phyloP scores from a whole-genome alignment of 2,888 invertebrate species.

The Celastrina argiolus region DNA sequence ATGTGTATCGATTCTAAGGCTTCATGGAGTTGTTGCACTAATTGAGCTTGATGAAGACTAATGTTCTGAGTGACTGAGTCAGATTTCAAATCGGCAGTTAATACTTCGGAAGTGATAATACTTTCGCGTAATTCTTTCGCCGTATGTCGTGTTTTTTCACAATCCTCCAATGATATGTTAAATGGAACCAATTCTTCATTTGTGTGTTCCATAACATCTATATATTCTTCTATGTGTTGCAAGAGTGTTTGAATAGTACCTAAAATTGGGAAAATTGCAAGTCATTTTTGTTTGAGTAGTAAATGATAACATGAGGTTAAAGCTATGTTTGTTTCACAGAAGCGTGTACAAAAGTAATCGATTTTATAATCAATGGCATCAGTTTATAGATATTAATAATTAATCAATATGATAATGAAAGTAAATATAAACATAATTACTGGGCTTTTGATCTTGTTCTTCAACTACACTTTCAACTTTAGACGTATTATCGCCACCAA shows the following conservation, averaged over 20 bases:
- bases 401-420: background rate
- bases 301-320: background rate
- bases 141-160: constrained; percentile 39
- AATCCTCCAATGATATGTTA: constrained; percentile 47
- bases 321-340: background rate
- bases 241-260: constrained; percentile 41
- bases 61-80: constrained; percentile 29
- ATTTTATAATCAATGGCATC: background rate
- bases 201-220: constrained; percentile 55
- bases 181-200: constrained; percentile 49
- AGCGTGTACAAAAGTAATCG: background rate
- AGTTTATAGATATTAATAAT: background rate
- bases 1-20: constrained; percentile 48
- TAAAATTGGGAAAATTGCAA: background rate
- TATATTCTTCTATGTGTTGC: constrained; percentile 55
- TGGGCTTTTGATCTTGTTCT: background rate
- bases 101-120: constrained; percentile 36
- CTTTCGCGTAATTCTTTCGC: constrained; percentile 52
- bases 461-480: background rate
- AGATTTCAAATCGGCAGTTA: constrained; percentile 27
- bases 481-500: background rate
- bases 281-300: background rate
- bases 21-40: constrained; percentile 50
- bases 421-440: background rate
- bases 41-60: constrained; percentile 37